Base-by-base conservation (phyloP, 2,113 vertebrate genomes). In the Acrocephalus kingi region DNA sequence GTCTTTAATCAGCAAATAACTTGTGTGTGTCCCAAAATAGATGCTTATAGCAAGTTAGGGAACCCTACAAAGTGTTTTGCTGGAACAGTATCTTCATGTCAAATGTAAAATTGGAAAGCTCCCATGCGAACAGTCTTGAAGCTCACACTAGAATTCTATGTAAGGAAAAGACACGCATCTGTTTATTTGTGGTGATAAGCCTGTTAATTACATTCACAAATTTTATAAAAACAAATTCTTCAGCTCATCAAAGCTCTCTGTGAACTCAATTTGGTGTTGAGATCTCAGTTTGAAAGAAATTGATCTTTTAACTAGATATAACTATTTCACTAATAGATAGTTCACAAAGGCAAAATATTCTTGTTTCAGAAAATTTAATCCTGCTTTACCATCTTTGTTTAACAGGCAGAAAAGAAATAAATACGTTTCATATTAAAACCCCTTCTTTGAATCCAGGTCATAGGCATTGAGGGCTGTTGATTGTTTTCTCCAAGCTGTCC, bases 241-340 rank as follows among this genome's bases (percentile, higher is more conserved):
- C 66, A 87, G 68, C 80, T 97, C 96, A 95, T 96, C 92, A 95
- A 92, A 95, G 84, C 81, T 96, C 96, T 94, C 93, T 93, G 79
- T 37, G 6, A 95, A 95, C 30, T 67, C 83, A 35, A 1, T 84
- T 77, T 64, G 94, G 77, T 94, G 69, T 81, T 90, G 64, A 92
- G 54, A 92, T 64, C 55, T 97, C 78, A 88, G 5, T 89, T 93
- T 87, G 80, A 90, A 97, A 96, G 31, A 86, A 94, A 97, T 85
- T 24, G 46, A 16, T 77, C 37, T 94, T 95, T 97, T 96, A 95
- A 84, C 86, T 79, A 89, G 22, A 68, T 72, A 58, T 91, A 95
- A 87, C 68, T 96, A 87, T 96, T 96, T 95, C 87, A 82, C 43
- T 72, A 76, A 43, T 33, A 79, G 41, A 23, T 69, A 82, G 39